A percentile compares a stretch with the other conserved stretches of the same genome.
These are phyloP conservation scores for Junonia oenone DNA, from an alignment of 2,888 invertebrate species.

Conservation along the genomic window DNA sequence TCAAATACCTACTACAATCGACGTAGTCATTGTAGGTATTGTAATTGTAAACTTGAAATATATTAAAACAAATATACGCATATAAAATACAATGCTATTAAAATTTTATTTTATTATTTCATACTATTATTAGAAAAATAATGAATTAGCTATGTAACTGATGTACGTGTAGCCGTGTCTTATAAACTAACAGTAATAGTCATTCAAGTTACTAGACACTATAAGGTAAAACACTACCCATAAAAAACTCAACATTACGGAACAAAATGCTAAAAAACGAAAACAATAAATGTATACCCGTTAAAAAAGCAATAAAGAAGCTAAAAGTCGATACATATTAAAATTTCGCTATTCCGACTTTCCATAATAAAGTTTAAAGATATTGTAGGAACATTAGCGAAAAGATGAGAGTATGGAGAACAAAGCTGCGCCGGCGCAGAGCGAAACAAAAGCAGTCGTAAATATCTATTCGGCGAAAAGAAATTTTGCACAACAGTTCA, in stretches of 20 bases:
- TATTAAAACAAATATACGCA: too few relatives aligned
- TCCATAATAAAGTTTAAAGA: conserved; percentile 18
- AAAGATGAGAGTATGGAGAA: conserved; percentile 39
- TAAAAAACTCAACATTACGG: neutral
- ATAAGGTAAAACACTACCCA: too few relatives aligned
- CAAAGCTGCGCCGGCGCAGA: conserved; percentile 35
- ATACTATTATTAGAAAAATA: too few relatives aligned
- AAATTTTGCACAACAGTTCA: conserved; percentile 61
- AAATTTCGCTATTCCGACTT: conserved; percentile 2
- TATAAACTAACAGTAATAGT: too few relatives aligned
- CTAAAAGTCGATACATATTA: neutral
- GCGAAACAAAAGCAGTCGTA: conserved; percentile 59
- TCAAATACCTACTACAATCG: too few relatives aligned
- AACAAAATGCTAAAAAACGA: neutral
- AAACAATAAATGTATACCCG: neutral
- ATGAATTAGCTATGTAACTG: too few relatives aligned
- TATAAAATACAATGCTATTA: too few relatives aligned
- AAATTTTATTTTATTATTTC: too few relatives aligned
- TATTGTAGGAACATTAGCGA: conserved; percentile 22
- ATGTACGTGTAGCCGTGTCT: too few relatives aligned
- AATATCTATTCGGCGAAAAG: conserved; percentile 67
- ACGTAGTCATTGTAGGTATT: too few relatives aligned
- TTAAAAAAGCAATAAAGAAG: neutral
- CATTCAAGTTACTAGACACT: too few relatives aligned
- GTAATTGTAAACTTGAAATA: too few relatives aligned